Conservation (phyloP, 2,888 invertebrate genomes). For the Sussaba pulchella region DNA sequence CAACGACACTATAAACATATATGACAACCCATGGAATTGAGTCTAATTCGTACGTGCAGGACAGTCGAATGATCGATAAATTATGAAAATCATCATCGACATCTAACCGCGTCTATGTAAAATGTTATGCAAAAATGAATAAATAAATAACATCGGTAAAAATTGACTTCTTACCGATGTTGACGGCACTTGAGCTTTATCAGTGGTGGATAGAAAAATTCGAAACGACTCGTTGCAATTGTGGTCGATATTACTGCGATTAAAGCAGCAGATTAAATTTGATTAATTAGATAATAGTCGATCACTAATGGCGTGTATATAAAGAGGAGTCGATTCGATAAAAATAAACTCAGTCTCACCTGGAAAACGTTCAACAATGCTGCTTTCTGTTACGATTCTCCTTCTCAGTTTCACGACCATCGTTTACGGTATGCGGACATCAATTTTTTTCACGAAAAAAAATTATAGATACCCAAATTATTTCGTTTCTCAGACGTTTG, state of each 20-base stretch:
- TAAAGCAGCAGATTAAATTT: background rate
- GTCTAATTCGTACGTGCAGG: no score
- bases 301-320: slow-evolving; percentile 1
- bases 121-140: no score
- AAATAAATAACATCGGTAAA: no score
- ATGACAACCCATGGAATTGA: no score
- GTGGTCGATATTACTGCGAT: background rate
- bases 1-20: no score
- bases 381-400: background rate
- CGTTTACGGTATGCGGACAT: background rate
- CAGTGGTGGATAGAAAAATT: background rate
- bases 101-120: no score
- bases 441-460: background rate
- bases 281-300: background rate
- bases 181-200: background rate
- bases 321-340: background rate
- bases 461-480: background rate
- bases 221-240: background rate
- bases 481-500: background rate
- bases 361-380: background rate
- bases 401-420: background rate
- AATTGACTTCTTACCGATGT: no score
- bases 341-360: background rate
- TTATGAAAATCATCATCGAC: no score
- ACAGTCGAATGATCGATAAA: no score